A percentile compares a stretch with the other conserved stretches of the same genome.
Conservation (phyloP, 2,797 vertebrate species). For the Distichodus sexfasciatus region DNA sequence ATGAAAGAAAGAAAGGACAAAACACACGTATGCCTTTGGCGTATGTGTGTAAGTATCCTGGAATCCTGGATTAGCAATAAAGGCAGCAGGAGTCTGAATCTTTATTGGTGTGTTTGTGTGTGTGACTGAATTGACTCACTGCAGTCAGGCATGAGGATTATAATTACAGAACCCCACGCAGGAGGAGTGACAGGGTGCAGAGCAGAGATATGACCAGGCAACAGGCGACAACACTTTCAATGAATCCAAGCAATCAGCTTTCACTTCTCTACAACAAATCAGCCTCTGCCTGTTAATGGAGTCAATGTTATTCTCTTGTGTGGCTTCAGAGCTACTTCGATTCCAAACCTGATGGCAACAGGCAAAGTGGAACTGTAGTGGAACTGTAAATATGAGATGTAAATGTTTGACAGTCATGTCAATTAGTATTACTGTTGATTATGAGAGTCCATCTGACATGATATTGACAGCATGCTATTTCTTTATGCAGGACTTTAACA, state of each 20-base stretch:
- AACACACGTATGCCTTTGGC: not conserved
- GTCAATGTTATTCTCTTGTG: not conserved
- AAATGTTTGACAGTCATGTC: not conserved
- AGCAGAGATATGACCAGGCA: conserved; percentile 31
- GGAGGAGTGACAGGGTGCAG: conserved; percentile 23
- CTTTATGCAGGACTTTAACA: no score
- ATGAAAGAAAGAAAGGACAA: not conserved
- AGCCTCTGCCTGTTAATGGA: conserved; percentile 19
- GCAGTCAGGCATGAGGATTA: conserved; percentile 35
- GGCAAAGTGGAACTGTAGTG: not conserved
- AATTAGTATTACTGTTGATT: no score
- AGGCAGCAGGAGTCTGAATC: conserved; percentile 14
- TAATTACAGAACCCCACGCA: conserved; percentile 37
- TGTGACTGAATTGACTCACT: not conserved
- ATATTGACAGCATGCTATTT: no score
- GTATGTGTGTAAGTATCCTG: not conserved
- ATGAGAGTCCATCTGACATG: no score
- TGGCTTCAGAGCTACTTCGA: conserved; percentile 1
- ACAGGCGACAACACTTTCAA: conserved; percentile 6
- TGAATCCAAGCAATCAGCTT: not conserved
- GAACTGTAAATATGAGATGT: not conserved
- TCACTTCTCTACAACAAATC: conserved; percentile 23
- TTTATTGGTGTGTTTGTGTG: not conserved
- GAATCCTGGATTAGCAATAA: not conserved
- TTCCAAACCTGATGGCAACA: not conserved